Conservation (phyloP, 2,797 vertebrate species). For the Valencia hispanica region DNA sequence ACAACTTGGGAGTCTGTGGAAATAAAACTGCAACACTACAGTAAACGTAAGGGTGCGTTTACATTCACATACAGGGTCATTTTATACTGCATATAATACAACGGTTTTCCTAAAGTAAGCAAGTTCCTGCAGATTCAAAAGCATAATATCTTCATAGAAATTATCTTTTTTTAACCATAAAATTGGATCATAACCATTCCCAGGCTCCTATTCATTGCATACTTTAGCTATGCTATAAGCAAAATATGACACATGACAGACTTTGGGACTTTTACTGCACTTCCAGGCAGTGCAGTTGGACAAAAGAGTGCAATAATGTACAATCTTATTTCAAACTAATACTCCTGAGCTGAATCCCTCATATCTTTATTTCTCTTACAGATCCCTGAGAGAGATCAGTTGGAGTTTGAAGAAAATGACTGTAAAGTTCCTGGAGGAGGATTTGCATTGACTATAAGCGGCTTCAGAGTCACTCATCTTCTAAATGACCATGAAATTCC, state of each 20-base stretch:
- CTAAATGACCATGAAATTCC: constrained; percentile 74
- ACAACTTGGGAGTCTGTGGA: neutral
- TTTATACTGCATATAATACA: neutral
- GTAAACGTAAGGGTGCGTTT: neutral
- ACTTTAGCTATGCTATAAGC: constrained; percentile 16
- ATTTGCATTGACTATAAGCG: constrained; percentile 67
- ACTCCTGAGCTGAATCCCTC: constrained; percentile 42
- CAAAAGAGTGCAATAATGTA: constrained; percentile 12
- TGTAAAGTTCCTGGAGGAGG: constrained; percentile 59
- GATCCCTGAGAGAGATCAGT: constrained; percentile 53
- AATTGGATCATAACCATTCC: constrained; percentile 44
- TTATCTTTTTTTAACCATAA: constrained; percentile 2
- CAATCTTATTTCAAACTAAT: constrained; percentile 36
- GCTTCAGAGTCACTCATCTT: constrained; percentile 69
- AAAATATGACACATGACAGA: constrained; percentile 8
- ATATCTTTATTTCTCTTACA: constrained; percentile 48
- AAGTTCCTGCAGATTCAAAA: neutral
- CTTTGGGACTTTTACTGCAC: constrained; percentile 8
- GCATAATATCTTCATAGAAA: neutral
- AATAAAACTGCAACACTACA: neutral
- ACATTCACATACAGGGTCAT: neutral
- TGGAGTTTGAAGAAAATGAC: constrained; percentile 59
- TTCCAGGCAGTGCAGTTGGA: constrained; percentile 20
- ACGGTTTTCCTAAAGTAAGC: neutral
- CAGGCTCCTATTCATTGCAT: constrained; percentile 29